phyloP scores from a whole-genome alignment of 2,113 vertebrate species.

The Tichodroma muraria region DNA sequence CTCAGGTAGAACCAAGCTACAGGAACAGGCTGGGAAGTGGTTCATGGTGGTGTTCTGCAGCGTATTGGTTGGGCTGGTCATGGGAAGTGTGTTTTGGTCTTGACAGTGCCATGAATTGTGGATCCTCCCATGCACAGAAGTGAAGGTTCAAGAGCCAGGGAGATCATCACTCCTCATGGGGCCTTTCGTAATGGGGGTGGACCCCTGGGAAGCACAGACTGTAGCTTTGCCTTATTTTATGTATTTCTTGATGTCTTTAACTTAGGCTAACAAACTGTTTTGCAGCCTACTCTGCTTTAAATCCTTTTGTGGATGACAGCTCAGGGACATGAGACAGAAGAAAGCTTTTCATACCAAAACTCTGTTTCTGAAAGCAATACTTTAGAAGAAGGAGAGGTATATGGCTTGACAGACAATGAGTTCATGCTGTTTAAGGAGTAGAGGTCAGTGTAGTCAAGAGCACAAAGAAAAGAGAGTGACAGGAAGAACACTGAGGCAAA shows the following conservation, averaged over 20 bases:
- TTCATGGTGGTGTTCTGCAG: not conserved
- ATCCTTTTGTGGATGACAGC: not conserved
- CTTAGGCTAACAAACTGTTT: not conserved
- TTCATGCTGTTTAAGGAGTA: not conserved
- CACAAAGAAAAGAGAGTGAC: not conserved
- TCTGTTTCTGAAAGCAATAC: not conserved
- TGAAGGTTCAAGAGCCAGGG: not conserved
- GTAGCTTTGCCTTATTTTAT: not conserved
- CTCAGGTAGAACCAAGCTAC: not conserved
- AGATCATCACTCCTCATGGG: not conserved
- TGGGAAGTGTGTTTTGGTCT: not conserved
- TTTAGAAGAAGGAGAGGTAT: not conserved
- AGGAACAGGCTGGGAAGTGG: not conserved
- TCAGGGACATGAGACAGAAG: not conserved
- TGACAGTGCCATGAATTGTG: not conserved
- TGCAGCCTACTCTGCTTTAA: not conserved
- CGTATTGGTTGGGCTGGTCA: fast-evolving
- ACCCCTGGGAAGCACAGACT: not conserved
- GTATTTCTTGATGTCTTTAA: not conserved
- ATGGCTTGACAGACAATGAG: not conserved
- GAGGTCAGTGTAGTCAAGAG: not conserved
- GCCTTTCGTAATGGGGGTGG: not conserved
- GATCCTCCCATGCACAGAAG: not conserved
- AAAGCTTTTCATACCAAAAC: not conserved
- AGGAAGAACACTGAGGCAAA: not conserved